Evolutionary conservation across 2,888 invertebrate genomes (phyloP).

Genomic region (Apocheima hispidaria): DNA sequence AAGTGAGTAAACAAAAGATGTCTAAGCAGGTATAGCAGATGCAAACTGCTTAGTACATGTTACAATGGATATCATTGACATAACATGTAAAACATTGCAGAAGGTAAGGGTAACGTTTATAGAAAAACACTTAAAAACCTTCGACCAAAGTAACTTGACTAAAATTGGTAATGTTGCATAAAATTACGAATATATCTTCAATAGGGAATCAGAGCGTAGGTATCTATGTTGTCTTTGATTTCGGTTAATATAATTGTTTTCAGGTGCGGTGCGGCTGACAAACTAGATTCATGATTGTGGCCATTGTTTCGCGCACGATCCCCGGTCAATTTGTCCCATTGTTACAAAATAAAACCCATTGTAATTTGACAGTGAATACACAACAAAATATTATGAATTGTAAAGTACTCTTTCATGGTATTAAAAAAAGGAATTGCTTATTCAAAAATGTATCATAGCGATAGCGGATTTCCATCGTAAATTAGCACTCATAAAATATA

Average conservation of each 20-base stretch:
- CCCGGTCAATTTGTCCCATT: constrained; percentile 79
- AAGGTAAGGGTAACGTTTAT: not conserved
- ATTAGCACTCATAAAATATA: constrained; percentile 13
- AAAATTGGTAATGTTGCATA: too few species aligned
- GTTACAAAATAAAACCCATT: constrained; percentile 75
- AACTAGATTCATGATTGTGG: constrained; percentile 77
- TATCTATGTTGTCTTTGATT: constrained; percentile 60
- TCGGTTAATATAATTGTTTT: constrained; percentile 69
- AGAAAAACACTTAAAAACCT: not conserved
- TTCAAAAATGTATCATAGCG: constrained; percentile 38
- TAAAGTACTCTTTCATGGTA: constrained; percentile 37
- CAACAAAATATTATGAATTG: constrained; percentile 44
- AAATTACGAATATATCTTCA: constrained; percentile 4
- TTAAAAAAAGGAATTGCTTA: constrained; percentile 35
- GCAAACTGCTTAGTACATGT: constrained; percentile 11
- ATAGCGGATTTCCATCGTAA: constrained; percentile 21
- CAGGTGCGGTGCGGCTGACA: constrained; percentile 62
- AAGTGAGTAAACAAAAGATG: constrained; percentile 21
- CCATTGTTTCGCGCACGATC: constrained; percentile 69
- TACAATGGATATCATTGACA: constrained; percentile 15
- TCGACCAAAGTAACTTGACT: too few species aligned
- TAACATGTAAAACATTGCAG: constrained; percentile 5
- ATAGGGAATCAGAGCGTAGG: constrained; percentile 11
- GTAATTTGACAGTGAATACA: constrained; percentile 63
- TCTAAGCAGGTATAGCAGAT: constrained; percentile 10